Evolutionary conservation across 2,888 invertebrate genomes (phyloP), one percentile per base, ranked within the genome.

Genomic region (Leptopilina myrica): DNA sequence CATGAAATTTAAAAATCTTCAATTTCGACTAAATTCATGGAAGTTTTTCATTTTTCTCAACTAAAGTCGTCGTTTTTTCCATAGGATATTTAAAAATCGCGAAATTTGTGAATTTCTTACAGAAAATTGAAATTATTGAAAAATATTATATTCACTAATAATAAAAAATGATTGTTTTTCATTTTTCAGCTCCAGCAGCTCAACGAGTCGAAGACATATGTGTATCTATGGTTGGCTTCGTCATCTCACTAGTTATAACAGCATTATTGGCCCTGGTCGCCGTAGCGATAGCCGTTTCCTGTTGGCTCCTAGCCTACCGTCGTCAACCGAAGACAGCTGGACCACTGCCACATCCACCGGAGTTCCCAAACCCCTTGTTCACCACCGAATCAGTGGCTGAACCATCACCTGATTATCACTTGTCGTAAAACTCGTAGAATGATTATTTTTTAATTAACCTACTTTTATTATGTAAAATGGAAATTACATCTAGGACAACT

Each of bases 231-330:
- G 96, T 98, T 87, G 97, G 98, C 83, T 95, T 98, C 89, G 97
- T 98, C 86, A 97, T 98, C 89, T 97, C 98, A 85, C 93, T 98
- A 88, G 96, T 98, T 83, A 96, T 98, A 90, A 98, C 98, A 84
- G 98, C 98, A 76, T 94, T 98, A 82, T 92, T 98, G 89, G 98
- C 98, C 80, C 93, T 98, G 84, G 98, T 98, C 80, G 98, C 98
- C 79, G 98, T 98, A 79, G 98, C 98, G 46, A 97, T 98, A 76
- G 98, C 98, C 79, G 98, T 98, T 80, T 98, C 97, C 82, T 98
- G 98, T 92, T 98, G 98, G 98, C 94, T 98, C 84, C 97, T 98
- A 95, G 98, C 98, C 87, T 98, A 98, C 93, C 93, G 98, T 85
- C 95, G 97, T 87, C 95, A 96, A 89, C 96, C 97, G 77, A 97